A percentile compares a stretch with the other conserved stretches of the same genome.
Conservation (phyloP, 2,113 vertebrate genomes). For the Pampusana beccarii region DNA sequence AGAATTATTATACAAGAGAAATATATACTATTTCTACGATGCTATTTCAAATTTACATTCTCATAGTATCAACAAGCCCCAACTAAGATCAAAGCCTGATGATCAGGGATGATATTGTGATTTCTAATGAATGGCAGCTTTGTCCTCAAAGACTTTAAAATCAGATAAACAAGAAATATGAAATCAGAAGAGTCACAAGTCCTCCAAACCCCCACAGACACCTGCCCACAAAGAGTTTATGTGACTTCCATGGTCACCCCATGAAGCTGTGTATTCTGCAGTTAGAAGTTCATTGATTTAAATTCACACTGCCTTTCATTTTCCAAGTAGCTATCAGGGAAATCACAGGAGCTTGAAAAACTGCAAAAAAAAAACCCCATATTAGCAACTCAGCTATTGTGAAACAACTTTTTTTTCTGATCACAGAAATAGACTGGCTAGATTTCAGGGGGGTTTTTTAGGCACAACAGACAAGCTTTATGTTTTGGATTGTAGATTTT, state of each 20-base stretch:
- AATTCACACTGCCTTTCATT: background rate
- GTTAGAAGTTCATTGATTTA: background rate
- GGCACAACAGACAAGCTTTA: background rate
- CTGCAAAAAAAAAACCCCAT: background rate
- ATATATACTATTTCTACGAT: background rate
- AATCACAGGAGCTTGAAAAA: background rate
- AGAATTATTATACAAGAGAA: background rate
- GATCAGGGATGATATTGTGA: background rate
- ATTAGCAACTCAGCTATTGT: background rate
- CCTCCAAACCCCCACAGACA: background rate
- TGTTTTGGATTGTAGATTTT: background rate
- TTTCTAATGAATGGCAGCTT: background rate
- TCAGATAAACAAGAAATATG: background rate
- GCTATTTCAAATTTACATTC: background rate
- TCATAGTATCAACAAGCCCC: background rate
- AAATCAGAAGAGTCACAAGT: background rate
- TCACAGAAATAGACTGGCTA: background rate
- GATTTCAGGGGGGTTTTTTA: background rate
- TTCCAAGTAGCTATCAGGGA: background rate
- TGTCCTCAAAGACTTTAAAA: background rate
- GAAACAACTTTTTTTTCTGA: background rate
- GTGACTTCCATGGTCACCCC: background rate
- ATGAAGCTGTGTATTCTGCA: background rate
- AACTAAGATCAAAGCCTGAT: background rate
- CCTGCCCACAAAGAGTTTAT: background rate